Evolutionary conservation across 2,113 vertebrate species (phyloP).

Genomic region (Cynocephalus volans): DNA sequence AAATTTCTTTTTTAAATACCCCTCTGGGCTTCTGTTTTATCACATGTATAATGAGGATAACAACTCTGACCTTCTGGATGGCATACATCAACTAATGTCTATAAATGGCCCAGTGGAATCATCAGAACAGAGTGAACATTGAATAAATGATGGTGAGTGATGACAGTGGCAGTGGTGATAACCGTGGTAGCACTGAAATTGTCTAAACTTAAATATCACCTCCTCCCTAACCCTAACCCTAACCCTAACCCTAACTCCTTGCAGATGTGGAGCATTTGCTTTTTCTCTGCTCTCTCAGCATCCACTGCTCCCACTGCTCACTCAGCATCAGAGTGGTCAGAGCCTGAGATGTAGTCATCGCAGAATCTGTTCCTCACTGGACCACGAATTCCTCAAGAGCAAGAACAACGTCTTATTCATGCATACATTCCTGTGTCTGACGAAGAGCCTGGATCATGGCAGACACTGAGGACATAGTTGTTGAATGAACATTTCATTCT

Average conservation of each 20-base stretch:
- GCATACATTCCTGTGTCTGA: neutral
- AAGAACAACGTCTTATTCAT: neutral
- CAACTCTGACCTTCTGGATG: slow-evolving; percentile 18
- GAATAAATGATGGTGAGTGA: neutral
- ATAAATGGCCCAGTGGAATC: slow-evolving; percentile 15
- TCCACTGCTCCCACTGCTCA: neutral
- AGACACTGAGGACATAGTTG: neutral
- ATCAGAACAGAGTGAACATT: neutral
- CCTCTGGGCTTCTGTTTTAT: slow-evolving; percentile 50
- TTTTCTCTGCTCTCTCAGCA: neutral
- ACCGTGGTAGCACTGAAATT: neutral
- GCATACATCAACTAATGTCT: neutral
- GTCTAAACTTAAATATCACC: neutral
- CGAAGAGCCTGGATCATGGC: neutral
- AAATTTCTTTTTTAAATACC: slow-evolving; percentile 9
- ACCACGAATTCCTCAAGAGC: neutral
- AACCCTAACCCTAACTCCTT: neutral
- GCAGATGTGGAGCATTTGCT: neutral
- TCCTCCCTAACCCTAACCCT: neutral
- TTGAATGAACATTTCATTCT: neutral
- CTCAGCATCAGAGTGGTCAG: no score
- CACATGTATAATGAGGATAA: slow-evolving; percentile 28
- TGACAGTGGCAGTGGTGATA: neutral
- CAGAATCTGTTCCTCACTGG: neutral
- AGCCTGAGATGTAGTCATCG: neutral